A percentile compares a stretch with the other conserved stretches of the same genome.
Evolutionary conservation across 2,888 invertebrate species (phyloP).

Genomic region (Sycophila texana): DNA sequence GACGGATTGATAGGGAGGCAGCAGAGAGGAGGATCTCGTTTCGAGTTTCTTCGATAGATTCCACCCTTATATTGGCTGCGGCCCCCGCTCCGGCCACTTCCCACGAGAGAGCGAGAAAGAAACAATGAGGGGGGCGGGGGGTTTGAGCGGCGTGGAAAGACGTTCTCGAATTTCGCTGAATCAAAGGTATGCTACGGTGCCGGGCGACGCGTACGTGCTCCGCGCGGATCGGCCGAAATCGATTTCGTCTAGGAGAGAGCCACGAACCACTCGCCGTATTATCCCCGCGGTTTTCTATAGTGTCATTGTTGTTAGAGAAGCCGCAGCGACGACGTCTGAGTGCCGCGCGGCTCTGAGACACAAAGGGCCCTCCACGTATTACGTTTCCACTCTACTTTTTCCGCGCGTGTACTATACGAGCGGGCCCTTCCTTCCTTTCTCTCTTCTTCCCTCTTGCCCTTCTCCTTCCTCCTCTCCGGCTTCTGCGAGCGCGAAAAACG

Average conservation of each 20-base stretch:
- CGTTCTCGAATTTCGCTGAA: conserved; percentile 75
- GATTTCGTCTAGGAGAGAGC: conserved; percentile 68
- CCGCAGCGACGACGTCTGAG: conserved; percentile 65
- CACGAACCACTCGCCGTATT: conserved; percentile 59
- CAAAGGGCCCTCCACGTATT: conserved; percentile 70
- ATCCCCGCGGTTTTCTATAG: conserved; percentile 69
- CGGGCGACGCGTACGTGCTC: conserved; percentile 23
- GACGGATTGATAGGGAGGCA: conserved; percentile 33
- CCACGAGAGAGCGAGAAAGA: conserved; percentile 57
- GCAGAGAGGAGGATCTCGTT: conserved; percentile 60
- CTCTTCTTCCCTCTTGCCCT: conserved; percentile 36
- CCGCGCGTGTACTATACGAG: conserved; percentile 54
- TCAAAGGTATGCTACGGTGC: conserved; percentile 67
- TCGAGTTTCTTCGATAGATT: conserved; percentile 70
- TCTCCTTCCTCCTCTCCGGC: neutral
- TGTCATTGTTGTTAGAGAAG: conserved; percentile 71
- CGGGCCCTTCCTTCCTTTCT: conserved; percentile 48
- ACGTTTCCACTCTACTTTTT: conserved; percentile 72
- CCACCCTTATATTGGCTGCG: conserved; percentile 55
- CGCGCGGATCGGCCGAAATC: conserved; percentile 61
- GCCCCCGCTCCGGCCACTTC: conserved; percentile 27
- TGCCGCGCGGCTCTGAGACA: conserved; percentile 65
- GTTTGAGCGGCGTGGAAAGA: conserved; percentile 71
- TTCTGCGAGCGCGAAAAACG: neutral
- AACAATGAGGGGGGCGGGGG: conserved; percentile 71